These are phyloP conservation scores for Archaeoteleia sp. DNA, from an alignment of 2,888 invertebrate genomes.

Conservation along the genomic window DNA sequence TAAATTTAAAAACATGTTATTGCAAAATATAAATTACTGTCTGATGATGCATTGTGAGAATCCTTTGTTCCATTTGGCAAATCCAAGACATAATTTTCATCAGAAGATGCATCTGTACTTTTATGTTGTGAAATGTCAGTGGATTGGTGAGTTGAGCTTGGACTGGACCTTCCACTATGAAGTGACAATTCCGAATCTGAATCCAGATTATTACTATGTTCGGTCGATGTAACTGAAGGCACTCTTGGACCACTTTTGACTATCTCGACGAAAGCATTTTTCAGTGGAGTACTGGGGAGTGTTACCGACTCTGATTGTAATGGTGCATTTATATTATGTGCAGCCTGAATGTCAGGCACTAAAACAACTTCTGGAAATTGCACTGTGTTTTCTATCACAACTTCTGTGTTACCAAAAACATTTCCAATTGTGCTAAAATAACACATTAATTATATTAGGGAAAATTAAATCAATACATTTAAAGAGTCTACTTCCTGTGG, in stretches of 20 bases:
- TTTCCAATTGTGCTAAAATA: too few relatives aligned
- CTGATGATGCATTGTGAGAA: conserved; percentile 6
- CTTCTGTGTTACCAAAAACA: conserved; percentile 2
- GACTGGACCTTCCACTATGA: conserved; percentile 61
- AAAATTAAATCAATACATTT: conserved; percentile 10
- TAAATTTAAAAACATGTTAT: too few relatives aligned
- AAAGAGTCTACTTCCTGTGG: too few relatives aligned
- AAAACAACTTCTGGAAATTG: conserved; percentile 21
- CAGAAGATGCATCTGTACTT: conserved; percentile 35
- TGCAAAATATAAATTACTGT: conserved; percentile 51
- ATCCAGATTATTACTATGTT: conserved; percentile 62
- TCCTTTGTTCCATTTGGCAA: conserved; percentile 2
- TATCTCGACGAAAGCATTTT: conserved; percentile 24
- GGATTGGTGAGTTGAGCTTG: conserved; percentile 55
- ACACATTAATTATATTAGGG: background rate
- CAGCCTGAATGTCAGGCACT: background rate
- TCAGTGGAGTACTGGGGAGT: background rate
- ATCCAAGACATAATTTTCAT: conserved; percentile 23
- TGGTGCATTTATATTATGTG: background rate
- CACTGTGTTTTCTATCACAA: conserved; percentile 3
- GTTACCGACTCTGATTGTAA: too few relatives aligned
- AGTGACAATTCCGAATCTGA: conserved; percentile 63
- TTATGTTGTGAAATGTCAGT: conserved; percentile 57
- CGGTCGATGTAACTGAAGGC: conserved; percentile 61
- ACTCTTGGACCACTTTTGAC: conserved; percentile 41